phyloP scores from a whole-genome alignment of 1,140 invertebrate genomes.

The Lordiphosa clarofinis region DNA sequence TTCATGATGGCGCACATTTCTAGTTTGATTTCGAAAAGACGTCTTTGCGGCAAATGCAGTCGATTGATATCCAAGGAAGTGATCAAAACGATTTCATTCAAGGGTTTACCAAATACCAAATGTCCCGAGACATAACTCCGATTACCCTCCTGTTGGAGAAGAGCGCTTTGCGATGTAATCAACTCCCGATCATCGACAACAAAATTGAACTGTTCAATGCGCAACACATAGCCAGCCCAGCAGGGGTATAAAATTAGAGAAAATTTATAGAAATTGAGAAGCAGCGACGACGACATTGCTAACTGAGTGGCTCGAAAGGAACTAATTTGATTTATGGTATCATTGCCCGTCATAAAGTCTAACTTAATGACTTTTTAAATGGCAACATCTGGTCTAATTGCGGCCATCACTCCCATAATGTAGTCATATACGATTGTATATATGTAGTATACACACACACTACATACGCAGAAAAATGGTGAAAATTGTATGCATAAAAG shows the following conservation, averaged over 20 bases:
- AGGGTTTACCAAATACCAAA: conserved; percentile 18
- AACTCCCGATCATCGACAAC: conserved; percentile 20
- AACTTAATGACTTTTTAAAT: conserved; percentile 46
- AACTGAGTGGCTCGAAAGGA: too few species aligned
- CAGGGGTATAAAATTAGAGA: conserved; percentile 3
- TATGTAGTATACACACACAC: conserved; percentile 1
- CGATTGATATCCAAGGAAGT: conserved; percentile 37
- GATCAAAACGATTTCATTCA: conserved; percentile 28
- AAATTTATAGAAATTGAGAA: conserved; percentile 10
- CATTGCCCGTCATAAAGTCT: neutral
- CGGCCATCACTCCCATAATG: conserved; percentile 36
- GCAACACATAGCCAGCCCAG: conserved; percentile 27
- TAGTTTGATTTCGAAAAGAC: conserved; percentile 44
- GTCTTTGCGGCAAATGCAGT: conserved; percentile 19
- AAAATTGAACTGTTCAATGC: conserved; percentile 39
- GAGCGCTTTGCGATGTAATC: conserved; percentile 33
- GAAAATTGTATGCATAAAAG: conserved; percentile 14
- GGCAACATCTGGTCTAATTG: conserved; percentile 42
- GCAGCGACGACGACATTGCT: neutral
- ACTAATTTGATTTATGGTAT: too few species aligned
- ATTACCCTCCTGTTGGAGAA: conserved; percentile 47
- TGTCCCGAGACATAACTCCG: conserved; percentile 54
- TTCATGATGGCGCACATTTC: conserved; percentile 39
- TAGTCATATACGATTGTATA: neutral
- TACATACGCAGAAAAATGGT: conserved; percentile 18